Percentiles rank a stretch among this genome's conserved stretches.
These are phyloP conservation scores for Syngnathus typhle DNA, from an alignment of 2,113 vertebrate genomes.

Conservation along the genomic window DNA sequence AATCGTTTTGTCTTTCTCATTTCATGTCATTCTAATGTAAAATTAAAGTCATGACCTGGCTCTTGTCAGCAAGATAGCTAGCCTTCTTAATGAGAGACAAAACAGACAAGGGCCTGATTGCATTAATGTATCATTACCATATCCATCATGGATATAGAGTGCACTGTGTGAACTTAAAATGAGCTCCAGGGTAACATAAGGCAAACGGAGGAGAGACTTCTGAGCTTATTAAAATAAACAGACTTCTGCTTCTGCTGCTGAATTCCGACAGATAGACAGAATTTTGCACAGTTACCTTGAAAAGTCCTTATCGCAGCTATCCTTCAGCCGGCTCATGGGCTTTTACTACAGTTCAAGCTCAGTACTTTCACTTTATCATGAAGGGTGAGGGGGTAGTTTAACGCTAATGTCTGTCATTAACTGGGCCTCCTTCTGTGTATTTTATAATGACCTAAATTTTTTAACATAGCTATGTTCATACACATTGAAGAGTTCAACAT, in stretches of 20 bases:
- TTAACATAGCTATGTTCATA: background rate
- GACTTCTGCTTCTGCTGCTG: slow-evolving; percentile 65
- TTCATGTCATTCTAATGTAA: slow-evolving; percentile 41
- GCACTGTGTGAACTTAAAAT: slow-evolving; percentile 62
- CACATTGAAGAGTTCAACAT: background rate
- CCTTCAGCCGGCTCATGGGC: slow-evolving; percentile 57
- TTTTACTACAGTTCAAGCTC: slow-evolving; percentile 58
- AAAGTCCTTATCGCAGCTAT: slow-evolving; percentile 62
- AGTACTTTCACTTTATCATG: slow-evolving; percentile 57
- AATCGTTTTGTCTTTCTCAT: slow-evolving; percentile 14
- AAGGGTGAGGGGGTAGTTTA: slow-evolving; percentile 32
- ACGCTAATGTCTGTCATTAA: slow-evolving; percentile 41
- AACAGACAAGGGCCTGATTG: slow-evolving; percentile 64
- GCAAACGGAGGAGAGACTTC: slow-evolving; percentile 64
- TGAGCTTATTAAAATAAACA: slow-evolving; percentile 70
- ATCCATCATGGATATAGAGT: slow-evolving; percentile 59
- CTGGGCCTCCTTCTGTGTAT: slow-evolving; percentile 32
- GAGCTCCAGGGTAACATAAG: slow-evolving; percentile 54
- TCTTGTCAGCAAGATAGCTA: slow-evolving; percentile 60
- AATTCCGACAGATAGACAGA: slow-evolving; percentile 61
- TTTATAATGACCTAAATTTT: background rate
- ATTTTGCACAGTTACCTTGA: slow-evolving; percentile 60
- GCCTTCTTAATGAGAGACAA: slow-evolving; percentile 61
- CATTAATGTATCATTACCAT: slow-evolving; percentile 64
- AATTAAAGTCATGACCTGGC: slow-evolving; percentile 48